A percentile compares a stretch with the other conserved stretches of the same genome.
Evolutionary conservation across 1,140 invertebrate species (phyloP).

Genomic region (Mamestra configurata): DNA sequence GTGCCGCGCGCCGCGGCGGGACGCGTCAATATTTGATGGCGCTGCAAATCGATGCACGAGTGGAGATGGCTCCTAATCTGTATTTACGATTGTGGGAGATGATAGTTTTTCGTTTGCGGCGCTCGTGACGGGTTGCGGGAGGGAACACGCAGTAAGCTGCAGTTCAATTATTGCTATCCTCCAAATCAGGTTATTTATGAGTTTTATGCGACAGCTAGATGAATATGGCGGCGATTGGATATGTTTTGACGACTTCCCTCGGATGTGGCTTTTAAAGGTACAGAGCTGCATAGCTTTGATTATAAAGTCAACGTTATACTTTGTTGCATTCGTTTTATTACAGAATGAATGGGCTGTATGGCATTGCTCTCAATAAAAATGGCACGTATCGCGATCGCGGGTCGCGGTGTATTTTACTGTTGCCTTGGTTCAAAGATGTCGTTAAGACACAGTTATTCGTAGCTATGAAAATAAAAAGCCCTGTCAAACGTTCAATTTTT

Average conservation of each 20-base stretch:
- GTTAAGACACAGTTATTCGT: neutral
- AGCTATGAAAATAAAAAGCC: no score
- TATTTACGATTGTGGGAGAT: constrained; percentile 64
- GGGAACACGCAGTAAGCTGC: constrained; percentile 13
- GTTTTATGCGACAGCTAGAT: constrained; percentile 34
- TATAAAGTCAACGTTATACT: neutral
- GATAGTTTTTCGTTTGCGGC: constrained; percentile 48
- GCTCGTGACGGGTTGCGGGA: neutral
- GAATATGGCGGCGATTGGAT: constrained; percentile 4
- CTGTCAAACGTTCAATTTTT: no score
- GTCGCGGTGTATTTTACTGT: neutral
- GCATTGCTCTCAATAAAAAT: neutral
- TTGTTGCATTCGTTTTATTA: constrained; percentile 11
- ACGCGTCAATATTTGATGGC: constrained; percentile 78
- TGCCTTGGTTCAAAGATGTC: neutral
- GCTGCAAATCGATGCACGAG: constrained; percentile 71
- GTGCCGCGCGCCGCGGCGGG: constrained; percentile 55
- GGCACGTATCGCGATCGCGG: neutral
- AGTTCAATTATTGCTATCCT: constrained; percentile 22
- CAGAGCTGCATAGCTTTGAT: neutral
- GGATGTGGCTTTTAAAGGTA: constrained; percentile 22
- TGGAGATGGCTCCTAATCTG: constrained; percentile 63
- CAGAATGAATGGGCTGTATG: neutral
- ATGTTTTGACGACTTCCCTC: constrained; percentile 13
- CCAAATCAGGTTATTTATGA: constrained; percentile 31